Conservation (phyloP, 2,888 invertebrate genomes). For the Eupithecia inturbata region DNA sequence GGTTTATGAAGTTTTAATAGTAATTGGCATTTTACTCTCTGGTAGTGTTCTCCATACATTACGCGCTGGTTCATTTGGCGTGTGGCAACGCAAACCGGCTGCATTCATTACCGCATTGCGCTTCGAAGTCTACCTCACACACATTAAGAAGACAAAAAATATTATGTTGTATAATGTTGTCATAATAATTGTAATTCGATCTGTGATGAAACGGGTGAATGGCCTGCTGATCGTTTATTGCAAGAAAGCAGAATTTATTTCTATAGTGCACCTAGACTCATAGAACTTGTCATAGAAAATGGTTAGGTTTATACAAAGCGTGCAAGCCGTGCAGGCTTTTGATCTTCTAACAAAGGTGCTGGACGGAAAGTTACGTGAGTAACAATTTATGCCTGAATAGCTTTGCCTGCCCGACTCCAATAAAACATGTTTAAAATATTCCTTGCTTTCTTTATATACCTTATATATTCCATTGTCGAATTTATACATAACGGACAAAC, state of each 20-base stretch:
- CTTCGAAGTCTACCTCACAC: constrained; percentile 44
- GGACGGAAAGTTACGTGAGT: constrained; percentile 17
- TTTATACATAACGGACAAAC: not conserved
- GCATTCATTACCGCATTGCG: constrained; percentile 69
- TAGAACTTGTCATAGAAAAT: constrained; percentile 1
- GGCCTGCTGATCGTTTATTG: constrained; percentile 7
- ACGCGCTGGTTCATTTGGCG: constrained; percentile 34
- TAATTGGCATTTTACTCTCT: constrained; percentile 31
- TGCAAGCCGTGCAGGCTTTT: constrained; percentile 13
- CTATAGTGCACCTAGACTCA: not conserved
- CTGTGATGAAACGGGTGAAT: constrained; percentile 17
- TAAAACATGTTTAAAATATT: constrained; percentile 9
- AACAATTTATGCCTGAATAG: constrained; percentile 26
- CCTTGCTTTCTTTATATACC: not conserved
- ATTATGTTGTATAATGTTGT: constrained; percentile 8
- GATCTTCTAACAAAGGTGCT: constrained; percentile 17
- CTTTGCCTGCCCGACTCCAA: constrained; percentile 10
- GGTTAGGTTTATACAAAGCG: not conserved
- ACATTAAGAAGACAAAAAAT: constrained; percentile 27
- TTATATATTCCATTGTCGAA: not conserved
- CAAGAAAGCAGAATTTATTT: not conserved
- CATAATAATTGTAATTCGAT: constrained; percentile 16
- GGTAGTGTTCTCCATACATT: constrained; percentile 25
- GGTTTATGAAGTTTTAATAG: constrained; percentile 25
- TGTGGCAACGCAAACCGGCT: constrained; percentile 41